A percentile compares a stretch with the other conserved stretches of the same genome.
These are phyloP conservation scores for Horisme vitalbata DNA, from an alignment of 2,888 invertebrate species.

Conservation along the genomic window DNA sequence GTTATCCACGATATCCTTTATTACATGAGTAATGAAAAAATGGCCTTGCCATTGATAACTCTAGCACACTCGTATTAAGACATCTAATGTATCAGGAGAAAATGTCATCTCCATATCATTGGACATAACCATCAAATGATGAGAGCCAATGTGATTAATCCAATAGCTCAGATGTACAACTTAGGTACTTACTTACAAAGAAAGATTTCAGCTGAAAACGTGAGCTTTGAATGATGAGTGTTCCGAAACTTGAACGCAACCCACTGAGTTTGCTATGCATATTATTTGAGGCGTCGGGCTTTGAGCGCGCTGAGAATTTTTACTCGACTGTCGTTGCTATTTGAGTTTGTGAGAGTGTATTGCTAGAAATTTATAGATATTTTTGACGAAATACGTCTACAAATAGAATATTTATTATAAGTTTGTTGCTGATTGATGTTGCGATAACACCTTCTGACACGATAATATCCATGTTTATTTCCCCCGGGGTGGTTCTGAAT, in stretches of 20 bases:
- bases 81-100: too few species aligned
- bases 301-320: too few species aligned
- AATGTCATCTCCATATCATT: too few species aligned
- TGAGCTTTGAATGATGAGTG: constrained; percentile 15
- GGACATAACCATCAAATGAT: too few species aligned
- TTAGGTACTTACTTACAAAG: too few species aligned
- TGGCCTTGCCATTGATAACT: too few species aligned
- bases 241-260: constrained; percentile 12
- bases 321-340: too few species aligned
- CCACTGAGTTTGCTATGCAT: constrained; percentile 22
- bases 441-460: constrained; percentile 25
- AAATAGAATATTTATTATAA: neutral
- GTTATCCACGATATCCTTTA: too few species aligned
- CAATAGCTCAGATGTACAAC: too few species aligned
- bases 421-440: constrained; percentile 28
- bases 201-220: constrained; percentile 18
- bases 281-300: constrained; percentile 21
- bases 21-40: too few species aligned
- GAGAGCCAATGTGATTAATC: too few species aligned
- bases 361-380: neutral
- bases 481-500: constrained; percentile 23
- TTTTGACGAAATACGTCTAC: constrained; percentile 1
- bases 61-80: too few species aligned
- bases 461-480: constrained; percentile 32
- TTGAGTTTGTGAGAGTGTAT: neutral